A percentile compares a stretch with the other conserved stretches of the same genome.
Evolutionary conservation across 1,140 invertebrate species (phyloP).

Genomic region (Ceratitis capitata): DNA sequence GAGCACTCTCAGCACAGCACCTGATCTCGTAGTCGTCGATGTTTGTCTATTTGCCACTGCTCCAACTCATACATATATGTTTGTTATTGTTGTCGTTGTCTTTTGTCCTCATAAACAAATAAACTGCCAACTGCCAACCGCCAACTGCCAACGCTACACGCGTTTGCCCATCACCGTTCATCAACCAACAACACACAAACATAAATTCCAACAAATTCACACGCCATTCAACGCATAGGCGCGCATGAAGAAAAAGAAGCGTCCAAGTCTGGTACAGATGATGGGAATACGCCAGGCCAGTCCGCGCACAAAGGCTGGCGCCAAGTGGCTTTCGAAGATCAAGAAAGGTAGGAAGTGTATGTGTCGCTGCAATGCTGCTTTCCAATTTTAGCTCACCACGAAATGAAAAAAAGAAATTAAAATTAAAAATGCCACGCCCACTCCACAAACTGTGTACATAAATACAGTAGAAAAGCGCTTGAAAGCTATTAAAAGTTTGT

Average conservation of each 20-base stretch:
- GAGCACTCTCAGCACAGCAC: neutral
- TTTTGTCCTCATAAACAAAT: neutral
- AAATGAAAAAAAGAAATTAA: no score
- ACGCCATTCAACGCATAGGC: constrained; percentile 63
- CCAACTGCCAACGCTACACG: neutral
- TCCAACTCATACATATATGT: constrained; percentile 45
- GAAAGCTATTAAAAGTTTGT: no score
- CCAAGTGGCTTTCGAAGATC: constrained; percentile 86
- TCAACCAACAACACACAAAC: neutral
- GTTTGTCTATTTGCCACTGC: neutral
- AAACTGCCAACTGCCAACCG: neutral
- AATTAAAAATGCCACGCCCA: neutral
- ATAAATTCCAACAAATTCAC: constrained; percentile 39
- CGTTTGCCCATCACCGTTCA: constrained; percentile 1
- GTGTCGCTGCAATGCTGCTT: constrained; percentile 55
- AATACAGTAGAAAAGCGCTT: neutral
- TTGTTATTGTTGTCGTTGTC: constrained; percentile 39
- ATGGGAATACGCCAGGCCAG: constrained; percentile 80
- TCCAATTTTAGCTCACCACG: constrained; percentile 13
- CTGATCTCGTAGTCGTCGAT: neutral
- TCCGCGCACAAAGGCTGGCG: constrained; percentile 82
- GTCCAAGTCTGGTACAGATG: constrained; percentile 83
- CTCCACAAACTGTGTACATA: constrained; percentile 4
- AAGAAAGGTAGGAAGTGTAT: constrained; percentile 72
- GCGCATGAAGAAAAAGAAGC: constrained; percentile 76